Conservation (phyloP, 1,140 invertebrate species). For the Platyura marginata region DNA sequence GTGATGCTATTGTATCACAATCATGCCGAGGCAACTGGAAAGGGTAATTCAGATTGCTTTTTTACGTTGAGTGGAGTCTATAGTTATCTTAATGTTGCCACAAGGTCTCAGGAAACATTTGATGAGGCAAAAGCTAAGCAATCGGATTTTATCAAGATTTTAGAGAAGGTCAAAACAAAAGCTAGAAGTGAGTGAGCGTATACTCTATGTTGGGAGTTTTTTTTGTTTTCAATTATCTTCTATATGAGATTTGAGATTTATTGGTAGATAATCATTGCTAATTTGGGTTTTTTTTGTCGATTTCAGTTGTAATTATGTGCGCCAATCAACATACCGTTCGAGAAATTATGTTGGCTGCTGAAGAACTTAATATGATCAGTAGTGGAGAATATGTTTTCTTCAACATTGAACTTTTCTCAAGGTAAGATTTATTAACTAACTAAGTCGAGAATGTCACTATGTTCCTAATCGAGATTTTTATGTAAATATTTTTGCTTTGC, state of each 20-base stretch:
- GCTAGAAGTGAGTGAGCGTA: conserved; percentile 55
- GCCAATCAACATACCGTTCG: conserved; percentile 73
- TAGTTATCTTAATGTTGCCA: conserved; percentile 30
- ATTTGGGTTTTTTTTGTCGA: conserved; percentile 17
- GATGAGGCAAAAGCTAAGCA: conserved; percentile 30
- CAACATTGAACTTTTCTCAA: conserved; percentile 89
- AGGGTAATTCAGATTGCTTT: conserved; percentile 48
- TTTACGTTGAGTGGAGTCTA: conserved; percentile 47
- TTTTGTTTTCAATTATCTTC: too few species aligned
- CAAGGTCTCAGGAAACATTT: conserved; percentile 33
- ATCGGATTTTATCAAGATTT: conserved; percentile 36
- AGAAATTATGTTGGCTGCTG: conserved; percentile 76
- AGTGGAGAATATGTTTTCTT: conserved; percentile 97
- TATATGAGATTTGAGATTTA: too few species aligned
- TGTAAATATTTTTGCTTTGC: too few species aligned
- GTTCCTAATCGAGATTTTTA: too few species aligned
- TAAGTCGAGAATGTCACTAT: too few species aligned
- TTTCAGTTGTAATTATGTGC: conserved; percentile 87
- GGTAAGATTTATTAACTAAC: conserved; percentile 63
- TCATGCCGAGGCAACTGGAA: conserved; percentile 28
- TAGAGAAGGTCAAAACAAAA: conserved; percentile 40
- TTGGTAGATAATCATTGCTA: too few species aligned
- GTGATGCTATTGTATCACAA: conserved; percentile 48
- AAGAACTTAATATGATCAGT: conserved; percentile 81
- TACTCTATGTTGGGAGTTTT: background rate